Evolutionary conservation across 2,113 vertebrate species (phyloP).

Genomic region (Tor tambroides): DNA sequence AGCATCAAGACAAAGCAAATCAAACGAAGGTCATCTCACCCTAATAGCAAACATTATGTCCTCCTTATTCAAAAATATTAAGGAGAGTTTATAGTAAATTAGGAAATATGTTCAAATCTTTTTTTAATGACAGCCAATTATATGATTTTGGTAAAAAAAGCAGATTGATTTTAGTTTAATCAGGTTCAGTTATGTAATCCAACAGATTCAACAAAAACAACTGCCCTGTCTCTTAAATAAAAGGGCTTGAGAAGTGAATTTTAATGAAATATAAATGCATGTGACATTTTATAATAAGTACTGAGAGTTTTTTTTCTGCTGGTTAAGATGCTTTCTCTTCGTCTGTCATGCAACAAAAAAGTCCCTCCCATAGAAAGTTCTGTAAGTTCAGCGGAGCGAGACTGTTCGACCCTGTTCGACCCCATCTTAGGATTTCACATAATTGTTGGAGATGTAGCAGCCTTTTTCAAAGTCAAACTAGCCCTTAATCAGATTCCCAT

Average conservation of each 20-base stretch:
- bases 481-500: conserved; percentile 52
- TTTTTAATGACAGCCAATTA: neutral
- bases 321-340: neutral
- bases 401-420: neutral
- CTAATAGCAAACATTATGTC: too few species aligned
- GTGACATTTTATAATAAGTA: neutral
- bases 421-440: conserved; percentile 42
- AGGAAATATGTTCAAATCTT: neutral
- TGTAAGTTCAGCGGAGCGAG: neutral
- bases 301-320: neutral
- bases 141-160: neutral
- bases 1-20: neutral
- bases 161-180: neutral
- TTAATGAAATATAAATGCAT: neutral
- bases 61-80: neutral
- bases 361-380: neutral
- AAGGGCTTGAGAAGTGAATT: neutral
- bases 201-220: neutral
- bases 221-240: neutral
- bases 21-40: neutral
- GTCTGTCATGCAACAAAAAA: conserved; percentile 4
- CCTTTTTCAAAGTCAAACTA: conserved; percentile 49
- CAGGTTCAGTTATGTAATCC: neutral
- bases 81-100: neutral
- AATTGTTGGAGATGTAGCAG: conserved; percentile 49